Evolutionary conservation across 1,140 invertebrate genomes (phyloP), one percentile per base, ranked within the genome.

Genomic region (Chelonus insularis): DNA sequence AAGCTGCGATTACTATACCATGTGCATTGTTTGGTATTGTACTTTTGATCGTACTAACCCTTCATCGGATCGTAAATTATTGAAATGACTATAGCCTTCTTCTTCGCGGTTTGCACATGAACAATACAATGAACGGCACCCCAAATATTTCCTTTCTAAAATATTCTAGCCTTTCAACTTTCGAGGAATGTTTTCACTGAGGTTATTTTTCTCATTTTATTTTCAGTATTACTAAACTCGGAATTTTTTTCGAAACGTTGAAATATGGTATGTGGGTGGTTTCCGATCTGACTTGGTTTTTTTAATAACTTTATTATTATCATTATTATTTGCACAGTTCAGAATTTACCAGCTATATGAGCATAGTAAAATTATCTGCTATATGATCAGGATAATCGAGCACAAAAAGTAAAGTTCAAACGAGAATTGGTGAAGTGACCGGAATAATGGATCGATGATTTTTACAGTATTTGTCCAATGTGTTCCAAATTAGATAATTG

Each of bases 61-160:
- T 37, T 37, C 21, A 60, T 60, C 57, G 57, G 32, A 25, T 34
- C 34, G 47, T 60, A 60, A 60, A 60, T 60, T 60, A 60, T 60
- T 8, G 57, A 60, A 60, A 60, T 60, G 47, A 39, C 20, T 20
- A 5, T 8, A 59, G 34, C 43, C 57, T 56, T 12, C 23, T 51
- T 60, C 57, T 52, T 32, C 1, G 16, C 18, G 6, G 18, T 36
- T 4, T 32, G 20, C 47, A 37, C 34, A 7, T 47, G 47, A 60
- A 60, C 57, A 60, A 60, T 55, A n/a, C 20, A 18, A 32, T 12
- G 9, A 6, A 39, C 21, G 23, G 25, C 16, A 60, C 51, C 51
- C 11, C 20, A 51, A 60, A 60, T 60, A 60, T 37, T 36, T 60
- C 37, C 47, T 52, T 11, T 32, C 16, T 34, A 14, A 12, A 34